phyloP scores from a whole-genome alignment of 2,888 invertebrate genomes.

The Globia sparganii region DNA sequence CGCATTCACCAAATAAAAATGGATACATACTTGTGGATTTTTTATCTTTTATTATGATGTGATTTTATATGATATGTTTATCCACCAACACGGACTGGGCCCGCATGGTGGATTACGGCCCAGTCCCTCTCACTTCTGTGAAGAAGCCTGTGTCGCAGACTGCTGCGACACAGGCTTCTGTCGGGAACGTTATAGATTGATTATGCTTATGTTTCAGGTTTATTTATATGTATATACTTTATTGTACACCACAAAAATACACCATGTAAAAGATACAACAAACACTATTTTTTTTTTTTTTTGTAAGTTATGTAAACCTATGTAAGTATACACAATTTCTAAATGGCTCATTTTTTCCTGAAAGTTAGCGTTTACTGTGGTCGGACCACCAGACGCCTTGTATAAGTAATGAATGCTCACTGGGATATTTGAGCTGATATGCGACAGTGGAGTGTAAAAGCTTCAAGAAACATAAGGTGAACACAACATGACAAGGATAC shows the following conservation, averaged over 20 bases:
- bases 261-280: too few relatives aligned
- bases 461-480: conserved; percentile 21
- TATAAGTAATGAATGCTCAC: conserved; percentile 41
- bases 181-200: not conserved
- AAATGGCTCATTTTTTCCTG: not conserved
- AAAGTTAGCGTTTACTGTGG: conserved; percentile 4
- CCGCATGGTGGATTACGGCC: not conserved
- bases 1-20: not conserved
- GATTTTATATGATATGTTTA: conserved; percentile 1
- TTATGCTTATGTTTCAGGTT: not conserved
- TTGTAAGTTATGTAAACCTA: too few relatives aligned
- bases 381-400: conserved; percentile 7
- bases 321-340: not conserved
- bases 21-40: too few relatives aligned
- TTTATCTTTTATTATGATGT: not conserved
- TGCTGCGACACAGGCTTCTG: too few relatives aligned
- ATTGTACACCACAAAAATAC: too few relatives aligned
- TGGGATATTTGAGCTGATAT: conserved; percentile 29
- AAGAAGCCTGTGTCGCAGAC: not conserved
- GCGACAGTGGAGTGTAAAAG: conserved; percentile 21
- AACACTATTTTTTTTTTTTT: too few relatives aligned
- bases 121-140: not conserved
- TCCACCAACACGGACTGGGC: not conserved
- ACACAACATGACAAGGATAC: not conserved
- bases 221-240: too few relatives aligned